These are phyloP conservation scores for Puffinus mauretanicus DNA, from an alignment of 2,113 vertebrate genomes.

Conservation along the genomic window DNA sequence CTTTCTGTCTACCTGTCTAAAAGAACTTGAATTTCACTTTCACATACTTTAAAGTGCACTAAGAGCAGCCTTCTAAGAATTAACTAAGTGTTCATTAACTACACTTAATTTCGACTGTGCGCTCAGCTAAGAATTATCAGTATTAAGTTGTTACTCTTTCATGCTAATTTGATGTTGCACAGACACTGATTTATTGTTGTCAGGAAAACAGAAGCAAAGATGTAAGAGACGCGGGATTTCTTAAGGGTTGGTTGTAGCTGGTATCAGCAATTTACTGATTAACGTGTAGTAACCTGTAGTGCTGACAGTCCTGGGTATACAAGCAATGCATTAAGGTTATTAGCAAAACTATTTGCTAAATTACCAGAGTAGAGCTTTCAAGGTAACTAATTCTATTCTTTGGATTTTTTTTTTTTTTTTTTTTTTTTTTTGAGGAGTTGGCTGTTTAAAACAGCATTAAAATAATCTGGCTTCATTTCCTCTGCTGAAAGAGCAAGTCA, in stretches of 20 bases:
- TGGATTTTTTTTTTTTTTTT: neutral
- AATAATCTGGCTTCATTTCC: conserved; percentile 43
- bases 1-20: neutral
- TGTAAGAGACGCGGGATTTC: neutral
- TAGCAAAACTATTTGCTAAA: conserved; percentile 48
- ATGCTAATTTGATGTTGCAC: neutral
- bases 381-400: neutral
- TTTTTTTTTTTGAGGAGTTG: neutral
- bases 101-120: neutral
- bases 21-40: neutral
- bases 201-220: neutral
- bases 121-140: neutral
- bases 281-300: conserved; percentile 25
- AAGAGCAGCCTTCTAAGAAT: conserved; percentile 17
- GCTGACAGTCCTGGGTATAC: neutral
- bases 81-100: neutral
- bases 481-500: conserved; percentile 50
- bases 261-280: conserved; percentile 29
- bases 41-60: neutral
- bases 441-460: conserved; percentile 18
- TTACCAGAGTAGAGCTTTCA: conserved; percentile 3
- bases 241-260: neutral
- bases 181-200: neutral
- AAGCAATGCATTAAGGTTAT: conserved; percentile 7
- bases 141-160: neutral